A percentile compares a stretch with the other conserved stretches of the same genome.
Conservation (phyloP, 2,888 invertebrate species). For the Anorthoa munda region DNA sequence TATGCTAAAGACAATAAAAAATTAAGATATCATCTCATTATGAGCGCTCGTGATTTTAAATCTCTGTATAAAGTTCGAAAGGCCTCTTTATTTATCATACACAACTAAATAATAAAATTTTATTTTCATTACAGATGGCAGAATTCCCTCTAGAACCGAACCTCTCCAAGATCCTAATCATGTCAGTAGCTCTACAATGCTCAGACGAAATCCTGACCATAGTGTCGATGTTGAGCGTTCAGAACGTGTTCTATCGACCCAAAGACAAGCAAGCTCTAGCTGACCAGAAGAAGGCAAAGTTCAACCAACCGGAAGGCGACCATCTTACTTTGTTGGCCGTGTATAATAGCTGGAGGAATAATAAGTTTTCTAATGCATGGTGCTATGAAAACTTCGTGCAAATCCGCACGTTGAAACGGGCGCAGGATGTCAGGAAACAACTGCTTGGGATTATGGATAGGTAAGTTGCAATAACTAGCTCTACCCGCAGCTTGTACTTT, state of each 20-base stretch:
- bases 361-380: constrained; percentile 99
- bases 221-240: constrained; percentile 99
- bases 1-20: neutral
- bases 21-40: no score
- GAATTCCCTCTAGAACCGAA: constrained; percentile 99
- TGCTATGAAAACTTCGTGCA: constrained; percentile 99
- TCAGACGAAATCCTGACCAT: constrained; percentile 99
- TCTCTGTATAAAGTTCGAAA: neutral
- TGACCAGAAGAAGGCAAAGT: constrained; percentile 99
- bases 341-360: constrained; percentile 99
- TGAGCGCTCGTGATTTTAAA: neutral
- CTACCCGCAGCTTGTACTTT: no score
- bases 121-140: constrained; percentile 94
- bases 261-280: constrained; percentile 99
- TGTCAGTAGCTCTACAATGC: constrained; percentile 99
- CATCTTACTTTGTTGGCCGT: constrained; percentile 99
- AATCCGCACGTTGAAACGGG: constrained; percentile 98
- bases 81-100: neutral
- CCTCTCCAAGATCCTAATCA: constrained; percentile 99
- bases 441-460: constrained; percentile 99
- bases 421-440: constrained; percentile 99
- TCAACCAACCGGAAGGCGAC: constrained; percentile 99
- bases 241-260: constrained; percentile 98
- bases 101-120: neutral
- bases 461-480: constrained; percentile 79